Conservation (phyloP, 1,140 invertebrate genomes). For the Camponotus vicinus region DNA sequence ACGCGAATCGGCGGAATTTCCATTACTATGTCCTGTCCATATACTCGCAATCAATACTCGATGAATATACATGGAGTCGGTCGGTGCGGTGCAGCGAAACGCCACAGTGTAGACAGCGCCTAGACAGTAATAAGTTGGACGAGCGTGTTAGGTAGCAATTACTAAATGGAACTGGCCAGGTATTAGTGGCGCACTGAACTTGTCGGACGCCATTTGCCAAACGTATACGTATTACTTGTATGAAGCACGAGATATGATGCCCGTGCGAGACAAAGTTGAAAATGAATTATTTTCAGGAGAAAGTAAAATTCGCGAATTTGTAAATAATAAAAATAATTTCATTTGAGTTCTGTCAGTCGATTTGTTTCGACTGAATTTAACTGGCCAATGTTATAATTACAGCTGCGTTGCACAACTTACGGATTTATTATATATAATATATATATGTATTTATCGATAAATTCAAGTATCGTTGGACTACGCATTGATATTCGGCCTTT, state of each 20-base stretch:
- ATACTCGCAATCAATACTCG: conserved; percentile 50
- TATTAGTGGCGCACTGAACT: conserved; percentile 56
- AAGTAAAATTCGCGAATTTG: conserved; percentile 26
- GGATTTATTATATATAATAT: background rate
- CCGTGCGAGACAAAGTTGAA: conserved; percentile 17
- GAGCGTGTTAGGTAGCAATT: conserved; percentile 57
- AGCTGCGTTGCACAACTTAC: background rate
- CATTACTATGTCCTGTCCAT: conserved; percentile 48
- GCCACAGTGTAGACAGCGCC: conserved; percentile 54
- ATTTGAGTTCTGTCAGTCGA: background rate
- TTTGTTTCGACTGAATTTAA: conserved; percentile 33
- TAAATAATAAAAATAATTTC: conserved; percentile 1
- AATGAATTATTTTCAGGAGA: conserved; percentile 51
- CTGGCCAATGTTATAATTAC: background rate
- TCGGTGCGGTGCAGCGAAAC: conserved; percentile 48
- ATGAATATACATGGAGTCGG: conserved; percentile 56
- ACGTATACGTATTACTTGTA: conserved; percentile 41
- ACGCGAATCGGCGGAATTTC: conserved; percentile 49
- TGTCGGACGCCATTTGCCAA: conserved; percentile 53
- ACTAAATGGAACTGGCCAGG: conserved; percentile 58
- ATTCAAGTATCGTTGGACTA: background rate
- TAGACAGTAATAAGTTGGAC: conserved; percentile 61
- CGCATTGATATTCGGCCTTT: background rate
- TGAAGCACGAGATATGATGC: conserved; percentile 25
- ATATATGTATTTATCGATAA: conserved; percentile 2